Percentiles rank a stretch among this genome's conserved stretches.
Conservation (phyloP, 1,140 invertebrate genomes). For the Geopemphigus sp. region DNA sequence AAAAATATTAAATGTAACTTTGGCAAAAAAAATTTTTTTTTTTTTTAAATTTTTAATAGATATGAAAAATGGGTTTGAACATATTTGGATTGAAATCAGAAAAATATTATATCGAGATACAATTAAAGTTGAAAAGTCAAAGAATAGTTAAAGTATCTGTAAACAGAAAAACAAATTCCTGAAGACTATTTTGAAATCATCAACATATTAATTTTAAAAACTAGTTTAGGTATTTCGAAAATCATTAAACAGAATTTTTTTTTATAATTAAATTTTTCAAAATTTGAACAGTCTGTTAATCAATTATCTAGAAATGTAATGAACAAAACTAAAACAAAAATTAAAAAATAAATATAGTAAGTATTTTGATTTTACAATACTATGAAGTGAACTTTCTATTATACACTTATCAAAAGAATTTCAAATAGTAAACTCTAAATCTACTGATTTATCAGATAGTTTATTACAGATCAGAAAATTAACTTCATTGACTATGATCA, state of each 20-base stretch:
- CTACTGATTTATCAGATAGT: neutral
- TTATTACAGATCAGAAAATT: conserved; percentile 19
- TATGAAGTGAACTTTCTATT: conserved; percentile 34
- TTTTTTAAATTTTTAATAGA: conserved; percentile 41
- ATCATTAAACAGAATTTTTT: conserved; percentile 22
- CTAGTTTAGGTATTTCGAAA: conserved; percentile 19
- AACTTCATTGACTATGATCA: conserved; percentile 22
- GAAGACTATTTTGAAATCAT: conserved; percentile 34
- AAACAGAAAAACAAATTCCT: conserved; percentile 9
- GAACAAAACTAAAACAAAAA: too few relatives aligned
- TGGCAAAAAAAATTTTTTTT: conserved; percentile 45
- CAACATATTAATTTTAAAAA: conserved; percentile 17
- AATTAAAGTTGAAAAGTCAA: conserved; percentile 28
- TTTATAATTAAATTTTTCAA: conserved; percentile 19
- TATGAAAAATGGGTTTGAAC: conserved; percentile 37
- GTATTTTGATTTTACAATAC: conserved; percentile 31
- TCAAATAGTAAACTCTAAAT: neutral
- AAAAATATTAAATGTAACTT: too few relatives aligned
- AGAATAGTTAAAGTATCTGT: conserved; percentile 18
- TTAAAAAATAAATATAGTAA: too few relatives aligned
- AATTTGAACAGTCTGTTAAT: conserved; percentile 30
- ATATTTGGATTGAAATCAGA: conserved; percentile 44
- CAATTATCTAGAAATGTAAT: conserved; percentile 30
- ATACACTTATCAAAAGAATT: conserved; percentile 13
- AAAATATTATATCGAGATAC: conserved; percentile 5